Conservation (phyloP, 2,113 vertebrate genomes). For the Grus americana region DNA sequence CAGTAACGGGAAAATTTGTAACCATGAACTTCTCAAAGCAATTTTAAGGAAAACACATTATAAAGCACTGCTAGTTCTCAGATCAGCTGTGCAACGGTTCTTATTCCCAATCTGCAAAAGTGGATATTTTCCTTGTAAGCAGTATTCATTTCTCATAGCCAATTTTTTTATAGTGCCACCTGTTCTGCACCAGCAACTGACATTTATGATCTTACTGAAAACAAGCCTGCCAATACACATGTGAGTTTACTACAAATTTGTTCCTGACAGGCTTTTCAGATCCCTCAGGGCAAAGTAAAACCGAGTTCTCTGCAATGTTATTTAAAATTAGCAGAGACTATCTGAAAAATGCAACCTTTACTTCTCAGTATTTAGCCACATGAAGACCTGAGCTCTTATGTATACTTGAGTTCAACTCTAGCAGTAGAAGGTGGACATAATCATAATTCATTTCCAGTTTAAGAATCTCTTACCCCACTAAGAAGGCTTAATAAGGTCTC, state of each 20-base stretch:
- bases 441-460: neutral
- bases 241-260: neutral
- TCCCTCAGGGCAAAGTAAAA: neutral
- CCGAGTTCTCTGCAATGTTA: neutral
- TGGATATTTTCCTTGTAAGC: constrained; percentile 34
- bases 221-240: neutral
- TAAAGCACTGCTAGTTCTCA: constrained; percentile 11
- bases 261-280: neutral
- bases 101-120: constrained; percentile 12
- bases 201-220: neutral
- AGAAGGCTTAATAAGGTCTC: neutral
- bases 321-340: neutral
- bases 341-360: neutral
- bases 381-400: neutral
- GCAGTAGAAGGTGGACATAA: neutral
- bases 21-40: neutral
- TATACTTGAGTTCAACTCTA: neutral
- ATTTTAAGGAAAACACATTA: constrained; percentile 53
- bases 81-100: constrained; percentile 7
- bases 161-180: constrained; percentile 40
- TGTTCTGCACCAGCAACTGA: constrained; percentile 47
- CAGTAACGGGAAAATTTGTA: neutral
- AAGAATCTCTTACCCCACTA: neutral
- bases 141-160: constrained; percentile 3
- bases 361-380: neutral